Conservation (phyloP, 2,888 invertebrate species). For the Hedychridium roseum region DNA sequence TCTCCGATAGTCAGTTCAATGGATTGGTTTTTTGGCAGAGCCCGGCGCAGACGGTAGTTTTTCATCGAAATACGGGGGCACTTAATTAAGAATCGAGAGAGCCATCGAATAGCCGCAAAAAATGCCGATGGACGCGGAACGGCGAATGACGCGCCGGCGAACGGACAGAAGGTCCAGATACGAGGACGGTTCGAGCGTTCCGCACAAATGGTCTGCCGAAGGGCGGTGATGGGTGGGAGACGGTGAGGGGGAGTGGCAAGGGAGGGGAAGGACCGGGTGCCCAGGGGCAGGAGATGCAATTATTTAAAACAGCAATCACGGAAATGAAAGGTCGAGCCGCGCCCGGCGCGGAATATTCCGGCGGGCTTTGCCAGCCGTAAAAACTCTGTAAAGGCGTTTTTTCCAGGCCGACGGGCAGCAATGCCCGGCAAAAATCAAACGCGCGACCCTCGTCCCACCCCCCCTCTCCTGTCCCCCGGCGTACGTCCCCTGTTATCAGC, state of each 20-base stretch:
- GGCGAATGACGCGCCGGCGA: slow-evolving; percentile 9
- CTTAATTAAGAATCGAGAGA: slow-evolving; percentile 34
- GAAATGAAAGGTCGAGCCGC: slow-evolving; percentile 53
- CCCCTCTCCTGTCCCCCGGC: no score
- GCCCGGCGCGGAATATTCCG: slow-evolving; percentile 38
- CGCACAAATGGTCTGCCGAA: no score
- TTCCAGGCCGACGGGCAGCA: slow-evolving; percentile 52
- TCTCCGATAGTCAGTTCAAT: slow-evolving; percentile 16
- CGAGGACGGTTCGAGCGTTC: no score
- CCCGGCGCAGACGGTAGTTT: slow-evolving; percentile 6
- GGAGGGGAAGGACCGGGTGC: slow-evolving; percentile 1
- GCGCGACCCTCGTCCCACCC: no score
- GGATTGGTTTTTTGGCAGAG: slow-evolving; percentile 19
- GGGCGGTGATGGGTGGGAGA: no score
- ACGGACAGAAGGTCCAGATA: no score
- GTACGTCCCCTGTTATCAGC: no score
- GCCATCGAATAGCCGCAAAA: not conserved
- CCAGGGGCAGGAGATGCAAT: slow-evolving; percentile 41
- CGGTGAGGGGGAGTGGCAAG: slow-evolving; percentile 4
- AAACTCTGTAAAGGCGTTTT: slow-evolving; percentile 56
- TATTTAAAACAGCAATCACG: slow-evolving; percentile 61
- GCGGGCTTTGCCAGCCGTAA: slow-evolving; percentile 53
- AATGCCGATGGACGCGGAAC: slow-evolving; percentile 1
- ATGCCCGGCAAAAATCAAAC: slow-evolving; percentile 60
- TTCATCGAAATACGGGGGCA: not conserved